Evolutionary conservation across 2,888 invertebrate genomes (phyloP), one percentile per base, ranked within the genome.

Genomic region (Drosophila aldrichi): DNA sequence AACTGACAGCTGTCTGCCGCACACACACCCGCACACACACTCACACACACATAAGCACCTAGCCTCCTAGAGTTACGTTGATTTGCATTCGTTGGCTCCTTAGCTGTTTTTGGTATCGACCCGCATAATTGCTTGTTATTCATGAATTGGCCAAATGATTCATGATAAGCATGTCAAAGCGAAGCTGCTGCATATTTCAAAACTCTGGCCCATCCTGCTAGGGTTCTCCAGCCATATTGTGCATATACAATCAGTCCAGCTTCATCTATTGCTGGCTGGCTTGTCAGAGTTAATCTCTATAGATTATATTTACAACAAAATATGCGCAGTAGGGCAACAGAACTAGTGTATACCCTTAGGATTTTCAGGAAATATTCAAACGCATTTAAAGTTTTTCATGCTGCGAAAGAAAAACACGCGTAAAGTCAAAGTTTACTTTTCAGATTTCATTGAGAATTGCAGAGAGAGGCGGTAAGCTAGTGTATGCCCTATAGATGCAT

Each of bases 71-170:
- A 65, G 48, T 70, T 70, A 66, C 52, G 77, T 49, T 61, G 69
- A 78, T 78, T 70, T 69, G 77, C 66, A 77, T 78, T 74, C 63
- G 60, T 61, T 64, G 46, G 44, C 59, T 52, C 25, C 52, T 68
- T 44, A 36, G 29, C 36, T 57, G 9, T 41, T 66, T 41, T 62
- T 43, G 32, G 59, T 64, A 74, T 67, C 41, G 62, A 67, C 85
- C 85, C 85, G 85, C 82, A 83, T 83, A 88, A 85, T 88, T 83
- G 82, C 60, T 79, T 84, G 85, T 73, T 82, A 88, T 83, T 82
- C 88, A 88, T 83, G 83, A 82, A 77, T 77, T 87, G 70, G 43
- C 64, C 76, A 64, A 70, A 77, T 79, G 77, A 77, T 77, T 77
- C 77, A 77, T 77, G 77, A 79, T 77, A 77, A 67, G 74, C 79